Evolutionary conservation across 1,140 invertebrate genomes (phyloP), one percentile per base, ranked within the genome.

Genomic region (Meloidogyne exigua): DNA sequence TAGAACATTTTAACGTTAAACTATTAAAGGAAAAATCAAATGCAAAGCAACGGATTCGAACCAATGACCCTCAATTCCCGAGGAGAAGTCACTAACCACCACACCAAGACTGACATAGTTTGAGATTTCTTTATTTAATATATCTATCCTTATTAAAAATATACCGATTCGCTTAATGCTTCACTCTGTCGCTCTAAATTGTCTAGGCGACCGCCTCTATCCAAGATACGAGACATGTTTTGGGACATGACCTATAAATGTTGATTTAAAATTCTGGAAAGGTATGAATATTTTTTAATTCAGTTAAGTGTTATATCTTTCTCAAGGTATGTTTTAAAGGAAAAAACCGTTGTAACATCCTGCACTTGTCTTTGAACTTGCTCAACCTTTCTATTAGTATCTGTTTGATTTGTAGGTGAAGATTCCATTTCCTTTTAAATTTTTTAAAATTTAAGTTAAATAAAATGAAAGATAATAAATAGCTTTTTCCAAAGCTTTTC

Each of bases 91-190:
- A n/a, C n/a, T n/a, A n/a, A 32, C 28, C 2, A 44, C 12, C 18
- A 44, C 42, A 44, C 42, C 42, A 44, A 44, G 18, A 15, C 15
- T 5, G 63, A 12, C 36, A 13, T 0, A 21, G 28, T n/a, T 68
- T 7, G 9, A n/a, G 28, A 21, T 25, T 32, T 11, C n/a, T 7
- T 39, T 42, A 26, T n/a, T 21, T n/a, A n/a, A n/a, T n/a, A n/a
- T n/a, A n/a, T n/a, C n/a, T n/a, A n/a, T n/a, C n/a, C n/a, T n/a
- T n/a, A n/a, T n/a, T n/a, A n/a, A n/a, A n/a, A n/a, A n/a, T n/a
- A n/a, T 23, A 73, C 72, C 72, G 72, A 73, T 21, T 73, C 72
- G 1, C 62, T 44, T 42, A 73, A 21, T 28, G 72, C 72, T 11
- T 73, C 57, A 36, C 49, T 73, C 15, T 65, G 72, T 7, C 62